phyloP scores from a whole-genome alignment of 1,140 invertebrate genomes.

The Magallana angulata region DNA sequence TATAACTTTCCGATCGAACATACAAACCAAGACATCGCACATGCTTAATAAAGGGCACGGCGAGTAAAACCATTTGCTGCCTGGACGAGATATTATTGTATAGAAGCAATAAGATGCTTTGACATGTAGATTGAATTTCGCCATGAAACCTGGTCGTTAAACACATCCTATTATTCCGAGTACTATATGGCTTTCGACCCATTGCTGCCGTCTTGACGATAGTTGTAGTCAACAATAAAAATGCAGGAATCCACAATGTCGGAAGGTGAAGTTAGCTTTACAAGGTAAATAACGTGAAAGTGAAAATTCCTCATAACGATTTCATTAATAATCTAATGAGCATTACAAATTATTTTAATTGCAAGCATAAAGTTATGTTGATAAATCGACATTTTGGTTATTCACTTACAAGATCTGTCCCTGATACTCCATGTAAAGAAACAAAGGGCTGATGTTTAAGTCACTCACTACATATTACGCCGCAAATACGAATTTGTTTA shows the following conservation, averaged over 20 bases:
- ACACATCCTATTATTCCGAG: background rate
- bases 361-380: background rate
- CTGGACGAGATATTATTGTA: background rate
- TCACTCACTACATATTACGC: constrained; percentile 61
- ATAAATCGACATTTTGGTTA: background rate
- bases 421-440: background rate
- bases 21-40: no score
- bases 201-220: background rate
- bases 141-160: background rate
- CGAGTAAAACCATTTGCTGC: no score
- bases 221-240: background rate
- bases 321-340: no score
- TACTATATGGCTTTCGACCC: background rate
- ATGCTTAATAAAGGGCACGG: no score
- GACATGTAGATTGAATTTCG: constrained; percentile 5
- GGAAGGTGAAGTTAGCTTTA: background rate
- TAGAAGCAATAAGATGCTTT: constrained; percentile 17
- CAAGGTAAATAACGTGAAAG: no score
- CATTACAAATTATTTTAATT: background rate
- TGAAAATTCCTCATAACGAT: no score
- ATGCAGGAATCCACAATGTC: background rate
- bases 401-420: background rate
- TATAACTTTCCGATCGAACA: no score
- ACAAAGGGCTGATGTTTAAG: constrained; percentile 15
- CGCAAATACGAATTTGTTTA: constrained; percentile 68